A percentile compares a stretch with the other conserved stretches of the same genome.
Evolutionary conservation across 2,113 vertebrate genomes (phyloP).

Genomic region (Ginglymostoma cirratum): DNA sequence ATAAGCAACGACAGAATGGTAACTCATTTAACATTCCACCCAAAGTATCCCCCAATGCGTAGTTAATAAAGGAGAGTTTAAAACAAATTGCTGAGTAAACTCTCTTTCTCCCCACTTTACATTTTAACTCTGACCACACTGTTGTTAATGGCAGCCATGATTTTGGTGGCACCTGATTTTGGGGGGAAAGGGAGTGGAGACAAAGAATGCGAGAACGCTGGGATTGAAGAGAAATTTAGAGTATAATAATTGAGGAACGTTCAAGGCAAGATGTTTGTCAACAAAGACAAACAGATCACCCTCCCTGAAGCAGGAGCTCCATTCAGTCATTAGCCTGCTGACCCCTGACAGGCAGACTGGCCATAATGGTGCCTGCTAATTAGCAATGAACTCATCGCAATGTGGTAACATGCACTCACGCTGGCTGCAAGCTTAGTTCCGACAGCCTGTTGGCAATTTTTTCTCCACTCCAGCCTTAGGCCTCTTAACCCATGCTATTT

Average conservation of each 20-base stretch:
- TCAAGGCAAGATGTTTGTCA: background rate
- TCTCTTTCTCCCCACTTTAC: background rate
- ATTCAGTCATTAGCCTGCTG: constrained; percentile 14
- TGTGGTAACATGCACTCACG: background rate
- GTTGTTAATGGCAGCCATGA: background rate
- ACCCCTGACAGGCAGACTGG: background rate
- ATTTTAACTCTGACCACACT: background rate
- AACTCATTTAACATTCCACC: background rate
- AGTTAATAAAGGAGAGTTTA: background rate
- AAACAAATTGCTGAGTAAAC: background rate
- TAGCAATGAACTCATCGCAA: background rate
- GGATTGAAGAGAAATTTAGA: too few species aligned
- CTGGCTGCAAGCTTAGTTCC: background rate
- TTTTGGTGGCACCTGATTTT: background rate
- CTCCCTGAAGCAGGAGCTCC: background rate
- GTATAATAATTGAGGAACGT: background rate
- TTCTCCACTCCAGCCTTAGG: background rate
- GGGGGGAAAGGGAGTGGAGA: too few species aligned
- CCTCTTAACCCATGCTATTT: background rate
- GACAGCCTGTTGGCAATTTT: background rate
- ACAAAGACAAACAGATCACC: background rate
- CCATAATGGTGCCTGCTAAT: background rate
- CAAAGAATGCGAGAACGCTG: too few species aligned
- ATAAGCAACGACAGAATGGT: background rate
- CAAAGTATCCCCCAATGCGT: background rate